Evolutionary conservation across 2,113 vertebrate species (phyloP).

Genomic region (Centropus bengalensis): DNA sequence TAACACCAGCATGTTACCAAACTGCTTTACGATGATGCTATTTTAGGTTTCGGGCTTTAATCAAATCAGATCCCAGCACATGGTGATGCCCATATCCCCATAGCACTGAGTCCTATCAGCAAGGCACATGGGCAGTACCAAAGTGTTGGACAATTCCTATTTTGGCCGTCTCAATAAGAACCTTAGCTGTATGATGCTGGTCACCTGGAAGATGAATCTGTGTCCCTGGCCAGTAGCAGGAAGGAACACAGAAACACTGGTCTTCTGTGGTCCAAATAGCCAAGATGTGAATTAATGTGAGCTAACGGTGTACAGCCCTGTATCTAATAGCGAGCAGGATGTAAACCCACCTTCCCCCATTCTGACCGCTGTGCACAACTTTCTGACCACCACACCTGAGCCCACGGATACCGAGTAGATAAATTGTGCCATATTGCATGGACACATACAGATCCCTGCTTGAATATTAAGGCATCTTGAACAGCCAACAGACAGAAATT

Average conservation of each 20-base stretch:
- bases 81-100: background rate
- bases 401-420: background rate
- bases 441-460: constrained; percentile 41
- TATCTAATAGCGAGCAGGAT: background rate
- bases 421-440: constrained; percentile 42
- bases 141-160: background rate
- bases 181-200: background rate
- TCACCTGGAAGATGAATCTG: background rate
- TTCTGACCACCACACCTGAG: constrained; percentile 17
- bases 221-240: background rate
- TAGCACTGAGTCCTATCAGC: rapidly evolving
- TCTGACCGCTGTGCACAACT: background rate
- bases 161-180: background rate
- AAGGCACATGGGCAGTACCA: background rate
- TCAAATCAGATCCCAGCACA: background rate
- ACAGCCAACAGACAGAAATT: constrained; percentile 72
- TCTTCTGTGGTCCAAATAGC: background rate
- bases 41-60: background rate
- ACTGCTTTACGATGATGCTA: background rate
- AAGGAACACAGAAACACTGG: background rate
- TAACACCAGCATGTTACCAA: background rate
- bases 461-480: constrained; percentile 71
- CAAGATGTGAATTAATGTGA: background rate
- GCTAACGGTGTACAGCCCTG: background rate
- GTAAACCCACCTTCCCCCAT: background rate